These are phyloP conservation scores for Eucriotettix oculatus DNA, from an alignment of 2,888 invertebrate genomes.

Conservation along the genomic window DNA sequence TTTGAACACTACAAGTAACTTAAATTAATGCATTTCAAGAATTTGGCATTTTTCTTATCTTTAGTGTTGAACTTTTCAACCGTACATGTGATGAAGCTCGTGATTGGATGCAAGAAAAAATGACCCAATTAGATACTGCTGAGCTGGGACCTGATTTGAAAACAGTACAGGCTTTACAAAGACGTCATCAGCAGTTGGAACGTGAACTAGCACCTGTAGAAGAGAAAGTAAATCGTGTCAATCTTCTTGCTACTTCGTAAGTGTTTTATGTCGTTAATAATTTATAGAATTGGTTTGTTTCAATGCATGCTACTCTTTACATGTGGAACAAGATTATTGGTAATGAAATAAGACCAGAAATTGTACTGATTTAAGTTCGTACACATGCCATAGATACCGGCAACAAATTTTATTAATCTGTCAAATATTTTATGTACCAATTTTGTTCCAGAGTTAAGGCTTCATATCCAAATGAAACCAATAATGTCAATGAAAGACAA, in stretches of 20 bases:
- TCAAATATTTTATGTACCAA: neutral
- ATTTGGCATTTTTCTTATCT: neutral
- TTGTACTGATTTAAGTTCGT: no score
- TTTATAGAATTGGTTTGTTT: neutral
- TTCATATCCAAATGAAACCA: conserved; percentile 79
- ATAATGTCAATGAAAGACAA: conserved; percentile 70
- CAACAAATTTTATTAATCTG: no score
- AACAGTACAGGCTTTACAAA: conserved; percentile 79
- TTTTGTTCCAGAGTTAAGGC: conserved; percentile 52
- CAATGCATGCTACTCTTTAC: no score
- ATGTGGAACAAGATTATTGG: no score
- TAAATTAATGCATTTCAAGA: no score
- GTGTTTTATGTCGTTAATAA: conserved; percentile 19
- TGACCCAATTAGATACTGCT: conserved; percentile 66
- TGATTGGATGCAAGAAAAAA: conserved; percentile 96
- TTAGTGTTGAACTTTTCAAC: conserved; percentile 84
- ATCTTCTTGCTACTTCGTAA: conserved; percentile 68
- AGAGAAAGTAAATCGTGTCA: conserved; percentile 73
- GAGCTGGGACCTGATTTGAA: conserved; percentile 71
- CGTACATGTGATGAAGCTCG: conserved; percentile 91
- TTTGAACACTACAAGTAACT: no score
- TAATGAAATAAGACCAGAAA: no score
- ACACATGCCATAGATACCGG: no score
- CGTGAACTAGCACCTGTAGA: conserved; percentile 85
- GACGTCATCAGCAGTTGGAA: conserved; percentile 84